A percentile compares a stretch with the other conserved stretches of the same genome.
phyloP scores from a whole-genome alignment of 2,888 invertebrate genomes.

The Gari tellinella region DNA sequence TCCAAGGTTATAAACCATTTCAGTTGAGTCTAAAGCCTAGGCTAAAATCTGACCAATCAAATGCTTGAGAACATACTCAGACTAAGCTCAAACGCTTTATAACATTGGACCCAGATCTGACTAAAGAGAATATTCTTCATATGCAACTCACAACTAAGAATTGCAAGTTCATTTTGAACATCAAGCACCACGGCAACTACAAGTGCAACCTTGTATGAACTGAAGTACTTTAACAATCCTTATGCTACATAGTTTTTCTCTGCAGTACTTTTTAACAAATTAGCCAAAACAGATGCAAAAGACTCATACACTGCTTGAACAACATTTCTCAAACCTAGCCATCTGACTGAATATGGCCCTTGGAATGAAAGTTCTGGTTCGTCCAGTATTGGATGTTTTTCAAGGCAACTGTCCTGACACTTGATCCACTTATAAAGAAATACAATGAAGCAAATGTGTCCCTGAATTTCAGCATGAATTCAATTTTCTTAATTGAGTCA shows the following conservation, averaged over 20 bases:
- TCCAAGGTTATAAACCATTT: no score
- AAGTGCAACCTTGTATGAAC: slow-evolving; percentile 5
- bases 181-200: neutral
- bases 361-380: neutral
- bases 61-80: no score
- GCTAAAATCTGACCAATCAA: no score
- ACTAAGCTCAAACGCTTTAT: no score
- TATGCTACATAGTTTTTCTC: neutral
- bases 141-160: slow-evolving; percentile 6
- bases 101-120: no score
- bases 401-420: neutral
- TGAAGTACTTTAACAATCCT: neutral
- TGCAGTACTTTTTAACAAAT: neutral
- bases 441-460: slow-evolving; percentile 15
- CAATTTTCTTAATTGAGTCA: slow-evolving; percentile 10
- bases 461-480: slow-evolving; percentile 7
- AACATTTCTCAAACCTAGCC: slow-evolving; percentile 17
- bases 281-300: slow-evolving; percentile 7
- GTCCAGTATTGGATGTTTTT: slow-evolving; percentile 5
- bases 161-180: slow-evolving; percentile 11
- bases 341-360: slow-evolving; percentile 16
- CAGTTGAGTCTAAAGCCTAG: no score
- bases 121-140: slow-evolving; percentile 7
- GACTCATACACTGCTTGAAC: slow-evolving; percentile 9
- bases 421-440: slow-evolving; percentile 2